Conservation (phyloP, 2,888 invertebrate species). For the Acanthococcus lagerstroemiae region DNA sequence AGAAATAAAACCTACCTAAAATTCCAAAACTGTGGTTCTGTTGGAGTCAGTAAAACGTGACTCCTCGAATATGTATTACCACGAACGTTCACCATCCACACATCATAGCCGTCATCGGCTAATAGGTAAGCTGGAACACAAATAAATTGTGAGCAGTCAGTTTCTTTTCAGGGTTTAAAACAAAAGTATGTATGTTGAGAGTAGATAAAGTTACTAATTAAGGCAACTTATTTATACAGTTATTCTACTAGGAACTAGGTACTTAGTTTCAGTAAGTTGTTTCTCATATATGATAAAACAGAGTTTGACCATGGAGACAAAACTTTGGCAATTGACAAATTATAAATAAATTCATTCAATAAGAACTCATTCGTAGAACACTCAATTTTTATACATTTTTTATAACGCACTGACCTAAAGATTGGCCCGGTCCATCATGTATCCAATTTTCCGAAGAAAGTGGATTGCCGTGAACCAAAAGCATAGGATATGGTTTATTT, state of each 20-base stretch:
- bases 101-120: slow-evolving; percentile 58
- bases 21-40: slow-evolving; percentile 55
- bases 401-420: slow-evolving; percentile 50
- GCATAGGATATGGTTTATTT: slow-evolving; percentile 40
- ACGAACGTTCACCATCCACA: slow-evolving; percentile 75
- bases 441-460: slow-evolving; percentile 61
- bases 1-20: too few relatives aligned
- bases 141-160: neutral
- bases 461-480: slow-evolving; percentile 52
- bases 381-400: too few relatives aligned
- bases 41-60: slow-evolving; percentile 46
- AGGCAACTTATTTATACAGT: too few relatives aligned
- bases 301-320: too few relatives aligned
- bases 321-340: too few relatives aligned
- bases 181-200: neutral
- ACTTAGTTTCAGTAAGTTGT: too few relatives aligned
- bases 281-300: too few relatives aligned
- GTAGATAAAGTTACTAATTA: too few relatives aligned
- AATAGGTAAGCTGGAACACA: slow-evolving; percentile 53
- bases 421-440: slow-evolving; percentile 55
- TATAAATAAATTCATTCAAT: too few relatives aligned
- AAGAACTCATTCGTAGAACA: too few relatives aligned
- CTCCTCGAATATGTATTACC: slow-evolving; percentile 66
- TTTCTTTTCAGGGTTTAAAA: neutral
- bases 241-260: too few relatives aligned